These are phyloP conservation scores for Steinernema hermaphroditum DNA, from an alignment of 2,888 invertebrate genomes.

Conservation along the genomic window DNA sequence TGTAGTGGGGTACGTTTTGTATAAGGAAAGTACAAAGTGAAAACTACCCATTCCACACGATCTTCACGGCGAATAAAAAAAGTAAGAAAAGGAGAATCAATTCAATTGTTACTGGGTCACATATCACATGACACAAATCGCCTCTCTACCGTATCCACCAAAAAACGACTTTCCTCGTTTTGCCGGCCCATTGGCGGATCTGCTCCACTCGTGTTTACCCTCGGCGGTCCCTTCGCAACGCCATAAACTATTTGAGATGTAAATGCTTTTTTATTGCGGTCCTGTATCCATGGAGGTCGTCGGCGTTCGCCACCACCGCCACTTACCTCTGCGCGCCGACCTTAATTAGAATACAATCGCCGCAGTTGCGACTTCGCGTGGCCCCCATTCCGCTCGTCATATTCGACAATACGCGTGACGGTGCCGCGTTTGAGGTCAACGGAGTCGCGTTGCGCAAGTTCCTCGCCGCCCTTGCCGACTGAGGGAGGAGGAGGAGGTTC, in stretches of 20 bases:
- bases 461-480: background rate
- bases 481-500: slow-evolving; percentile 10
- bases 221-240: slow-evolving; percentile 25
- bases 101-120: too few species aligned
- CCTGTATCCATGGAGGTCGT: slow-evolving; percentile 10
- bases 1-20: too few species aligned
- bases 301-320: slow-evolving; percentile 5
- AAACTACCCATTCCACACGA: too few species aligned
- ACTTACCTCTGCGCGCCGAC: slow-evolving; percentile 24
- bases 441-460: slow-evolving; percentile 25
- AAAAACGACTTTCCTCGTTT: slow-evolving; percentile 4
- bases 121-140: background rate
- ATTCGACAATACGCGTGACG: slow-evolving; percentile 15
- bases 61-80: too few species aligned
- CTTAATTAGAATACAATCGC: slow-evolving; percentile 27
- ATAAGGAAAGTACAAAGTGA: too few species aligned
- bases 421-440: slow-evolving; percentile 20
- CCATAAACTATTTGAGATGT: slow-evolving; percentile 1
- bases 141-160: background rate
- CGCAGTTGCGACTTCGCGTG: slow-evolving; percentile 28
- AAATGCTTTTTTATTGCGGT: slow-evolving; percentile 18
- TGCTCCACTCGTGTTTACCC: background rate
- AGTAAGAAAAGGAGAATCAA: too few species aligned
- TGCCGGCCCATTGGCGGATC: background rate
- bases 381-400: slow-evolving; percentile 20